These are phyloP conservation scores for Drosophila setifemur DNA, from an alignment of 1,140 invertebrate genomes.

Conservation along the genomic window DNA sequence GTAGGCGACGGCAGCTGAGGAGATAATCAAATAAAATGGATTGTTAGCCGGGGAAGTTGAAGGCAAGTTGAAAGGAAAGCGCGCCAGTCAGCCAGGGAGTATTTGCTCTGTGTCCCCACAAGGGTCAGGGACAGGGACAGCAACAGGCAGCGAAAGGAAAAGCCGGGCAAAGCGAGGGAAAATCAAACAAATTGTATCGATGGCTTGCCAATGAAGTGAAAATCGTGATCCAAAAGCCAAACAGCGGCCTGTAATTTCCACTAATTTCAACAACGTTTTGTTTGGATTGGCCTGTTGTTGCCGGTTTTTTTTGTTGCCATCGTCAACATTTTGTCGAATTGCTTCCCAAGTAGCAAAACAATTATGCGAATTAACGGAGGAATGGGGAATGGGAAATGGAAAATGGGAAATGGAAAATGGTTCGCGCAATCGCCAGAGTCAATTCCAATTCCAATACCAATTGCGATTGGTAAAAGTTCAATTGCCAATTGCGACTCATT, in stretches of 20 bases:
- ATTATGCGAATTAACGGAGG: slow-evolving; percentile 42
- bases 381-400: too few relatives aligned
- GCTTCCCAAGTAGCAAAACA: slow-evolving; percentile 54
- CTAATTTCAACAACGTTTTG: slow-evolving; percentile 50
- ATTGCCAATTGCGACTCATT: slow-evolving; percentile 34
- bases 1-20: slow-evolving; percentile 18
- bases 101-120: slow-evolving; percentile 15
- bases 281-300: not conserved
- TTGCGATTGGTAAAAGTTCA: slow-evolving; percentile 24
- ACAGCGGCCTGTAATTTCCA: slow-evolving; percentile 52
- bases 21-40: slow-evolving; percentile 49
- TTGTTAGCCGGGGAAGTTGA: slow-evolving; percentile 29
- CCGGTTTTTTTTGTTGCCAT: not conserved
- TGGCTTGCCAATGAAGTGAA: slow-evolving; percentile 52
- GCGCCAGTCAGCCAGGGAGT: slow-evolving; percentile 26
- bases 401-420: slow-evolving; percentile 8
- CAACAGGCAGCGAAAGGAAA: slow-evolving; percentile 33
- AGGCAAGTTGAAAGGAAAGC: slow-evolving; percentile 35
- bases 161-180: not conserved
- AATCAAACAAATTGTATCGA: slow-evolving; percentile 49
- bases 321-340: slow-evolving; percentile 49
- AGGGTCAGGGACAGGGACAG: slow-evolving; percentile 55
- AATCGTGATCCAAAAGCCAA: slow-evolving; percentile 53
- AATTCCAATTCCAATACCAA: not conserved
- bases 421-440: slow-evolving; percentile 6